These are phyloP conservation scores for Ypsolopha sequella DNA, from an alignment of 2,888 invertebrate genomes.

Conservation along the genomic window DNA sequence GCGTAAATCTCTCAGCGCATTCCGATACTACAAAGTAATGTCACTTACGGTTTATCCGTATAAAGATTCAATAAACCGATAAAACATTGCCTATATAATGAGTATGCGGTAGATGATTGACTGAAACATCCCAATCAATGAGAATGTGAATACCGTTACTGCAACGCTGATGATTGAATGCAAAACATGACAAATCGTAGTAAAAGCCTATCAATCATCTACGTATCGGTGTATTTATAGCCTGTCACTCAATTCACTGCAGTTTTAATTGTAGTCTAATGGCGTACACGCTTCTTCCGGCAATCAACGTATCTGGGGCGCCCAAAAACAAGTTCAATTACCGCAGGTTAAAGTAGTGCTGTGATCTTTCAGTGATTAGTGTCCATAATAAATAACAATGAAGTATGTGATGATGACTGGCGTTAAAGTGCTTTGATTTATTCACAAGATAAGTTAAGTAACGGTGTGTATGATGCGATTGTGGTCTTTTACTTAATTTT, in stretches of 20 bases:
- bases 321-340: slow-evolving; percentile 26
- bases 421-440: slow-evolving; percentile 4
- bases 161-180: slow-evolving; percentile 25
- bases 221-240: slow-evolving; percentile 20
- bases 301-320: slow-evolving; percentile 22
- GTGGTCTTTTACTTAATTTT: slow-evolving; percentile 37
- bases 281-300: slow-evolving; percentile 28
- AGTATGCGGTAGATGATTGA: background rate
- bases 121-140: background rate
- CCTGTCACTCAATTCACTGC: slow-evolving; percentile 31
- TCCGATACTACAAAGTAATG: background rate
- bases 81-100: background rate
- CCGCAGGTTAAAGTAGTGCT: slow-evolving; percentile 13
- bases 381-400: slow-evolving; percentile 31
- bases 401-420: slow-evolving; percentile 14
- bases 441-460: slow-evolving; percentile 13
- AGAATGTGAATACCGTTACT: slow-evolving; percentile 22
- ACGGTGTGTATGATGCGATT: slow-evolving; percentile 32
- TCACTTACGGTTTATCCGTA: background rate
- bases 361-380: slow-evolving; percentile 28
- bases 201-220: slow-evolving; percentile 39
- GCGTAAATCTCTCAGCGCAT: background rate
- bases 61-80: background rate
- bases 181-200: slow-evolving; percentile 33
- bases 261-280: slow-evolving; percentile 26